These are phyloP conservation scores for Pinctada fucata DNA, from an alignment of 2,888 invertebrate species.

Conservation along the genomic window DNA sequence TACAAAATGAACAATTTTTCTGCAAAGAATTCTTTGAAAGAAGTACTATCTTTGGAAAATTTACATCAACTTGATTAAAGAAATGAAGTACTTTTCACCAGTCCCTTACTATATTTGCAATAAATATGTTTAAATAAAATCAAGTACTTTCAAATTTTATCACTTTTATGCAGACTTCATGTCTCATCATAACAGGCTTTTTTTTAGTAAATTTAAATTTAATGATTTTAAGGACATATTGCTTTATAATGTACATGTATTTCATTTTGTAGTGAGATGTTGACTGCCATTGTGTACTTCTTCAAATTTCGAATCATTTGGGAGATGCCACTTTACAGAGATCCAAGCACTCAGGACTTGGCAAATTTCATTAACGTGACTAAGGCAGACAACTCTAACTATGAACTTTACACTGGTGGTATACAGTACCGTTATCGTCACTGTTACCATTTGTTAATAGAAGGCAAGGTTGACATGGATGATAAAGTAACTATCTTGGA, in stretches of 20 bases:
- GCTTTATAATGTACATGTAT: background rate
- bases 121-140: no score
- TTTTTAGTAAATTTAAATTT: no score
- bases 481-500: constrained; percentile 2
- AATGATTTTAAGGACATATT: no score
- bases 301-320: constrained; percentile 40
- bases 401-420: constrained; percentile 28
- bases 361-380: constrained; percentile 21
- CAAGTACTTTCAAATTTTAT: no score
- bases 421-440: constrained; percentile 24
- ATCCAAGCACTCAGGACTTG: constrained; percentile 33
- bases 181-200: no score
- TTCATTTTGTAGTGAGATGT: constrained; percentile 37
- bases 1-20: no score
- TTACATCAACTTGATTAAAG: no score
- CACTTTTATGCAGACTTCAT: no score
- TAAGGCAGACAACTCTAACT: constrained; percentile 3
- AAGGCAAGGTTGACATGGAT: constrained; percentile 9
- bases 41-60: no score
- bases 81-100: no score
- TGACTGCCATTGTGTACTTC: constrained; percentile 49
- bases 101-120: no score
- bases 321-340: constrained; percentile 38
- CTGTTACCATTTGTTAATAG: constrained; percentile 23
- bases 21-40: no score